These are phyloP conservation scores for Reinhardtius hippoglossoides DNA, from an alignment of 2,113 vertebrate species.

Conservation along the genomic window DNA sequence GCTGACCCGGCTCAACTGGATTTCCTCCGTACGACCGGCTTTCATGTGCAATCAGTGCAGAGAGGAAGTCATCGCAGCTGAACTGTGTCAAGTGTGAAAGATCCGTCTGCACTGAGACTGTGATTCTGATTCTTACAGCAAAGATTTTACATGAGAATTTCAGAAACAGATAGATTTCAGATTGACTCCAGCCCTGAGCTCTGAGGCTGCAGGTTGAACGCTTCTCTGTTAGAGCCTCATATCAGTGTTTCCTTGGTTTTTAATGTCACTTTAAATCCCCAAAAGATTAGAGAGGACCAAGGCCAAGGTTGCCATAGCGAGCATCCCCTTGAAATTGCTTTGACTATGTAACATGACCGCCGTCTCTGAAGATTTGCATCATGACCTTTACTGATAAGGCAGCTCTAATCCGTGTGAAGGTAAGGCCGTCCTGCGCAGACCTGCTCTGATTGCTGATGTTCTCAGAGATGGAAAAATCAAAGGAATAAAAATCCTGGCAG, in stretches of 20 bases:
- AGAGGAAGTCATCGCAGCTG: slow-evolving; percentile 38
- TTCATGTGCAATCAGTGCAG: slow-evolving; percentile 16
- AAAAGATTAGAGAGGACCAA: slow-evolving; percentile 40
- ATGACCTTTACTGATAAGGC: slow-evolving; percentile 53
- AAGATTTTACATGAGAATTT: slow-evolving; percentile 1
- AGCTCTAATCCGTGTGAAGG: slow-evolving; percentile 40
- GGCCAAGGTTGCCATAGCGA: slow-evolving; percentile 42
- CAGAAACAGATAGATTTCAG: no score
- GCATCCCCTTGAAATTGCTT: slow-evolving; percentile 39
- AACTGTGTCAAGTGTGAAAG: not conserved
- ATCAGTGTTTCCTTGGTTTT: slow-evolving; percentile 6
- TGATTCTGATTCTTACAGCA: not conserved
- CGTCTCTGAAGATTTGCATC: slow-evolving; percentile 48
- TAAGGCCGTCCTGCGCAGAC: slow-evolving; percentile 2
- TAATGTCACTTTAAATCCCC: slow-evolving; percentile 37
- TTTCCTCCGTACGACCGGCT: slow-evolving; percentile 9
- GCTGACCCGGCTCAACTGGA: slow-evolving; percentile 14
- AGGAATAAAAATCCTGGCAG: slow-evolving; percentile 34
- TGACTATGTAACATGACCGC: slow-evolving; percentile 43
- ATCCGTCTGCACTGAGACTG: not conserved
- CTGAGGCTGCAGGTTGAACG: not conserved
- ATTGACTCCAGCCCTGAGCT: not conserved
- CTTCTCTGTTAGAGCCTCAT: not conserved
- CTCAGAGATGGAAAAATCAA: slow-evolving; percentile 25
- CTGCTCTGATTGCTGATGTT: slow-evolving; percentile 47